Evolutionary conservation across 2,113 vertebrate genomes (phyloP), one percentile per base, ranked within the genome.

Genomic region (Microcebus jonahi): DNA sequence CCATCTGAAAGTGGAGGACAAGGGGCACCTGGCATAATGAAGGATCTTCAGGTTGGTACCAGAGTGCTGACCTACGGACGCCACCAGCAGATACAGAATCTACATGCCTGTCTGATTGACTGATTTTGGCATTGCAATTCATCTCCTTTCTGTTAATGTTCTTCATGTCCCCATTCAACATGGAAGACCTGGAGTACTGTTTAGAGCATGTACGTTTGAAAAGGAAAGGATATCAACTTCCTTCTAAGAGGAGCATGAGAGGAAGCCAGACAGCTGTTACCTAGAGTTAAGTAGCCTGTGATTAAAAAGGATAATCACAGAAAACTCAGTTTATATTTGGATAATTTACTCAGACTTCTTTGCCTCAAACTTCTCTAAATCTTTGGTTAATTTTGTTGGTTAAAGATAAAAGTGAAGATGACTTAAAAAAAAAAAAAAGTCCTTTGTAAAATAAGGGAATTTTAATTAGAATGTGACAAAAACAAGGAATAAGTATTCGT

Each of bases 181-280:
- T 2, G 70, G 86, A 73, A 95, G 82, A 39, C 36, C 79, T 71
- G 36, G 80, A 3, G 48, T 18, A 31, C 65, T 96, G 90, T 86
- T 95, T 82, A 96, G 77, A 57, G 63, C 25, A 27, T 12, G 5
- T 29, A 95, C 34, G 34, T 95, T 97, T 85, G 93, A 95, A 97
- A 96, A 97, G 57, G 93, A 97, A 97, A 98, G 93, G 94, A 93
- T 34, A 87, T 81, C 93, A 97, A 88, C 96, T 98, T 96, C 92
- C 94, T 96, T 80, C 94, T 96, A 42, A 61, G 59, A 61, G 77
- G 92, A 48, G 90, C 91, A 92, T 36, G 87, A 88, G 84, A 96
- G 55, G 55, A 96, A 98, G 94, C 94, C 95, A 96, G 76, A 96
- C 61, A 88, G 85, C 25, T 6, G 67, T 75, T 42, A 50, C 23